These are phyloP conservation scores for Noctua comes DNA, from an alignment of 2,888 invertebrate species.

Conservation along the genomic window DNA sequence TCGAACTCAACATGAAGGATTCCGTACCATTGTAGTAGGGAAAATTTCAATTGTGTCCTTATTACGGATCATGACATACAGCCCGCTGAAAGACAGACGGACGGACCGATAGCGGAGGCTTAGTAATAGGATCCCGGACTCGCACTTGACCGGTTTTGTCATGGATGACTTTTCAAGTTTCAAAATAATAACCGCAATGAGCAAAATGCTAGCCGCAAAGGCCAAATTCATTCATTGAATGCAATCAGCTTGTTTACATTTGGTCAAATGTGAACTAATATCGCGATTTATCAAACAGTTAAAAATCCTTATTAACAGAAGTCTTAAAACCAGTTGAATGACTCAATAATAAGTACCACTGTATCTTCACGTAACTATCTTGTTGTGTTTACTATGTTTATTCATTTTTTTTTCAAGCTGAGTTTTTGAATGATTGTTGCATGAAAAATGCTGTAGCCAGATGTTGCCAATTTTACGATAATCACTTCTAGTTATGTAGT, in stretches of 20 bases:
- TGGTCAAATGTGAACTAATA: neutral
- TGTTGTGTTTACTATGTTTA: constrained; percentile 14
- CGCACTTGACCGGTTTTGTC: too few species aligned
- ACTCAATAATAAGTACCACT: constrained; percentile 23
- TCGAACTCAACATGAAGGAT: too few species aligned
- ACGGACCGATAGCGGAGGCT: too few species aligned
- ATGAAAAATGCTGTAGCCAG: neutral
- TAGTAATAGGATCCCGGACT: too few species aligned
- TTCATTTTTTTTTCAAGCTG: constrained; percentile 10
- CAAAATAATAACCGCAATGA: neutral
- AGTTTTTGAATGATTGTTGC: constrained; percentile 5
- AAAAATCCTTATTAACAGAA: neutral
- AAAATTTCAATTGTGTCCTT: too few species aligned
- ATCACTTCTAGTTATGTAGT: neutral
- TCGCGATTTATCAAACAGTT: neutral
- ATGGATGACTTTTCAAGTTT: neutral
- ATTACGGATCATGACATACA: too few species aligned
- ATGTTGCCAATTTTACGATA: neutral
- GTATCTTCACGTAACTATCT: constrained; percentile 25
- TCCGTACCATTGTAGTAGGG: too few species aligned
- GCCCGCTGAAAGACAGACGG: too few species aligned
- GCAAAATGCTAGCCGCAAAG: neutral
- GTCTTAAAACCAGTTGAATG: constrained; percentile 19
- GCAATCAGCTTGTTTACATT: constrained; percentile 8
- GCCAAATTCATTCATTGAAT: constrained; percentile 7